These are phyloP conservation scores for Trichechus manatus DNA, from an alignment of 2,113 vertebrate genomes.

Conservation along the genomic window DNA sequence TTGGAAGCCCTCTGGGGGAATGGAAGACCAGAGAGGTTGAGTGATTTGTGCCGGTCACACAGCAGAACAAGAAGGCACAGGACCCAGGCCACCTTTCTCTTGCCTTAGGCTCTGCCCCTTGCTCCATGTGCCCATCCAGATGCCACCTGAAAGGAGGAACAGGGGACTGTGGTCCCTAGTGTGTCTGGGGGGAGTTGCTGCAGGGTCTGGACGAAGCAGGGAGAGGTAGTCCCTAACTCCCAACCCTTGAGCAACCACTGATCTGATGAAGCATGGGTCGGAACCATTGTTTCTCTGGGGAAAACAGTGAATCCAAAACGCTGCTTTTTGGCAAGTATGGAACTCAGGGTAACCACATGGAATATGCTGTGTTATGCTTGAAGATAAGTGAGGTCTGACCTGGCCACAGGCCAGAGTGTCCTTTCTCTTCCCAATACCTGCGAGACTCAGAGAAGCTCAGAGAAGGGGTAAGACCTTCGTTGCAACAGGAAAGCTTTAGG, in stretches of 20 bases:
- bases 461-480: background rate
- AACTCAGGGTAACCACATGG: no score
- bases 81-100: background rate
- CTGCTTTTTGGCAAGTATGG: background rate
- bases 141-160: background rate
- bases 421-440: background rate
- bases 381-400: background rate
- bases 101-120: background rate
- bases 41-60: background rate
- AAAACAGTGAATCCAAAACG: background rate
- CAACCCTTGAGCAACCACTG: background rate
- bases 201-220: background rate
- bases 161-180: background rate
- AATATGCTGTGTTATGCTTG: background rate
- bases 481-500: background rate
- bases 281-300: background rate
- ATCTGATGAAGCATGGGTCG: background rate
- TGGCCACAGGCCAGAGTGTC: background rate
- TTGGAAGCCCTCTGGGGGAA: conserved; percentile 7
- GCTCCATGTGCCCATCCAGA: background rate
- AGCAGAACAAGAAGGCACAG: background rate
- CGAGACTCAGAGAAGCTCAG: background rate
- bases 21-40: conserved; percentile 6
- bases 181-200: background rate
- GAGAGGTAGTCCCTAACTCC: background rate